phyloP scores from a whole-genome alignment of 2,113 vertebrate genomes.

The Dolichallabes microphthalmus region DNA sequence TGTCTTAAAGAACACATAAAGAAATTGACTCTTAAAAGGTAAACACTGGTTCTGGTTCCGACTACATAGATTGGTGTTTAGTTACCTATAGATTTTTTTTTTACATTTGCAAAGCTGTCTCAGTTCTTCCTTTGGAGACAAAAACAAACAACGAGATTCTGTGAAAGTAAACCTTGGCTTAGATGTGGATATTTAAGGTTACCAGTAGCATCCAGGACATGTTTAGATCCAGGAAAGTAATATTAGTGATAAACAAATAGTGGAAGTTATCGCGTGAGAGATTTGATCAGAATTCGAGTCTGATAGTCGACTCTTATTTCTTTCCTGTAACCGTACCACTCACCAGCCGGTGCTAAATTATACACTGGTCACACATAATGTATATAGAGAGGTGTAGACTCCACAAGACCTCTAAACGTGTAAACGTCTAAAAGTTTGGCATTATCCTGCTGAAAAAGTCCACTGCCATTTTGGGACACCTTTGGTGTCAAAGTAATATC shows the following conservation, averaged over 20 bases:
- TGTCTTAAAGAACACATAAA: background rate
- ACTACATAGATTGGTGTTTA: background rate
- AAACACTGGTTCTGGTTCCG: background rate
- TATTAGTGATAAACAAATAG: background rate
- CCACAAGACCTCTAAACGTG: too few relatives aligned
- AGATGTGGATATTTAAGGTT: background rate
- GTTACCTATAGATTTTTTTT: too few relatives aligned
- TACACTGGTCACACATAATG: too few relatives aligned
- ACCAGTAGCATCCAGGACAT: background rate
- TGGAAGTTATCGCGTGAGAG: too few relatives aligned
- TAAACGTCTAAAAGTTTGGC: too few relatives aligned
- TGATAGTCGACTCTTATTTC: background rate
- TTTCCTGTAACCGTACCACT: background rate
- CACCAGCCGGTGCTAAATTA: background rate
- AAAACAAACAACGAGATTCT: background rate
- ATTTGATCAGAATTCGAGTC: background rate
- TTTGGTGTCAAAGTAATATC: too few relatives aligned
- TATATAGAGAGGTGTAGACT: too few relatives aligned
- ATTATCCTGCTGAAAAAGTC: too few relatives aligned
- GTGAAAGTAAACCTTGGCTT: background rate
- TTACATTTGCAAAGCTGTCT: too few relatives aligned
- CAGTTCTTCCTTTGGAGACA: too few relatives aligned
- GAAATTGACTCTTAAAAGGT: background rate
- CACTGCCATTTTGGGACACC: too few relatives aligned
- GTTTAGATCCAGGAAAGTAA: background rate